Evolutionary conservation across 53 echinoderm and acorn worm species (phyloP).

Genomic region (Arbacia lixula): DNA sequence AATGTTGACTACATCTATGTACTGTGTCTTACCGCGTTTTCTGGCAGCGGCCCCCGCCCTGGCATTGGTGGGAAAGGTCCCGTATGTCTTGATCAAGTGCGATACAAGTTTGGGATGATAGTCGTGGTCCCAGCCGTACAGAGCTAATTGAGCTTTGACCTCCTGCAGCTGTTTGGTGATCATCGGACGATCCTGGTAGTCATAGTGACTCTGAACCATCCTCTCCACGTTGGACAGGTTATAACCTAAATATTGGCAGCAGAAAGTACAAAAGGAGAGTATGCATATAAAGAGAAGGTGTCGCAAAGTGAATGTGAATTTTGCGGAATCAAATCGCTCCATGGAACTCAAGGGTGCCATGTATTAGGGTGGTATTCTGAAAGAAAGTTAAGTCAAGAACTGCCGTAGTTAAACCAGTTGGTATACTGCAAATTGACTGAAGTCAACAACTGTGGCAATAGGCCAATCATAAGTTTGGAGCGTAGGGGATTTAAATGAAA

Average conservation of each 20-base stretch:
- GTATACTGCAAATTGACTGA: no score
- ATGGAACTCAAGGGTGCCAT: no score
- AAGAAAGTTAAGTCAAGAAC: no score
- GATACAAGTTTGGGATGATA: constrained; percentile 9
- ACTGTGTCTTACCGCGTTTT: constrained; percentile 25
- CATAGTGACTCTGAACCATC: constrained; percentile 41
- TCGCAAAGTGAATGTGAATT: background rate
- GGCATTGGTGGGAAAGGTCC: constrained; percentile 18
- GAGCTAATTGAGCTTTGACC: background rate
- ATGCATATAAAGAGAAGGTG: background rate
- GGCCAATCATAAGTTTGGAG: no score
- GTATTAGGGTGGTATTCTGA: no score
- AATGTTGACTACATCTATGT: no score
- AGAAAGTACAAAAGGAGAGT: background rate
- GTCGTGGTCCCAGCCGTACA: constrained; percentile 32
- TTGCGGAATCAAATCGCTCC: background rate
- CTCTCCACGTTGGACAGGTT: constrained; percentile 36
- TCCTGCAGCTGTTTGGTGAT: constrained; percentile 1
- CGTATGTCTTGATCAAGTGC: constrained; percentile 25
- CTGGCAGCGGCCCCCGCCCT: background rate
- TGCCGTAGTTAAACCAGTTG: no score
- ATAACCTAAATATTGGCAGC: constrained; percentile 1
- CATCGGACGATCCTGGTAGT: constrained; percentile 13
- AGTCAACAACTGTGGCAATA: no score
- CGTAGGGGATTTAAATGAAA: no score